Evolutionary conservation across 2,888 invertebrate species (phyloP).

Genomic region (Catocala fraxini): DNA sequence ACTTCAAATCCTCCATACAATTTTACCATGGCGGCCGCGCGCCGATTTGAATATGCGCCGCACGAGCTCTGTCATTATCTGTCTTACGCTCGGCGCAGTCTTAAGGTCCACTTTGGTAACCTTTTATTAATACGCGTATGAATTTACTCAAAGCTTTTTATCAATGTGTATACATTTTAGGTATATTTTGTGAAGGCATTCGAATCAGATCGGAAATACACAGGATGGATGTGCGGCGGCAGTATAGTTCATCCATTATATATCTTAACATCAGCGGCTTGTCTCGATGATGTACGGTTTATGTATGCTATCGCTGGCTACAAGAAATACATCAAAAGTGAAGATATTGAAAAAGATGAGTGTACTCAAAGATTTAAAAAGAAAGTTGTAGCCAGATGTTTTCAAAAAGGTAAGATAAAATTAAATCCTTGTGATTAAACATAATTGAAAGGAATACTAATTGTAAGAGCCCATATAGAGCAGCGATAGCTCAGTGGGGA

Average conservation of each 20-base stretch:
- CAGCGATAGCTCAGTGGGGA: no score
- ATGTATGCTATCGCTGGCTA: slow-evolving; percentile 54
- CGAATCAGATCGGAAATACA: slow-evolving; percentile 16
- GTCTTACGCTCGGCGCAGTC: no score
- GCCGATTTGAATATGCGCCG: no score
- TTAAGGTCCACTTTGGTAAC: no score
- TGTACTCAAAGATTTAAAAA: slow-evolving; percentile 44
- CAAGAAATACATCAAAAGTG: slow-evolving; percentile 36
- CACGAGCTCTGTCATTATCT: no score
- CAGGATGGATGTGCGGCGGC: slow-evolving; percentile 43
- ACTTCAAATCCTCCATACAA: no score
- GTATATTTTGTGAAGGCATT: slow-evolving; percentile 17
- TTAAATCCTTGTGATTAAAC: no score
- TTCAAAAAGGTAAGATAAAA: slow-evolving; percentile 45
- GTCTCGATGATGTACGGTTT: slow-evolving; percentile 37
- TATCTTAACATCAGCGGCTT: slow-evolving; percentile 47
- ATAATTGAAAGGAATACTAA: no score
- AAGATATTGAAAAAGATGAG: slow-evolving; percentile 31
- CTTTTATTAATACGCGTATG: no score
- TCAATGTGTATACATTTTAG: not conserved
- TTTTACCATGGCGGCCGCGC: no score
- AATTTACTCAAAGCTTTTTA: no score
- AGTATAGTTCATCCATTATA: slow-evolving; percentile 29
- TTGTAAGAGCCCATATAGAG: no score
- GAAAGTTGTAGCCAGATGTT: slow-evolving; percentile 47